Percentiles rank a stretch among this genome's conserved stretches.
phyloP scores from a whole-genome alignment of 2,888 invertebrate genomes.

The Erebia ligea region DNA sequence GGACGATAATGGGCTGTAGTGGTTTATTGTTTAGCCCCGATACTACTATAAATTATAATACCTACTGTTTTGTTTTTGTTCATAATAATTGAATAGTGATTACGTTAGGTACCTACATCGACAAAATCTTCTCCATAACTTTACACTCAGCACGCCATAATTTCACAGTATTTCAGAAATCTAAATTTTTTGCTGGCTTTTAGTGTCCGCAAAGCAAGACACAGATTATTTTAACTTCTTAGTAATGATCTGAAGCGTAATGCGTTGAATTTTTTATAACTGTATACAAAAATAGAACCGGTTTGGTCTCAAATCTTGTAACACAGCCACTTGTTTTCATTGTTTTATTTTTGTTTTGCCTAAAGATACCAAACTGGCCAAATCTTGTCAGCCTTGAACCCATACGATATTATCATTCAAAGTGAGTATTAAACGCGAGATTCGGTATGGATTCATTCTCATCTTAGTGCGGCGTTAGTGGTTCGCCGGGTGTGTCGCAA shows the following conservation, averaged over 20 bases:
- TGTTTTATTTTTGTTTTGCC: slow-evolving; percentile 44
- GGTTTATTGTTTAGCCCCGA: too few relatives aligned
- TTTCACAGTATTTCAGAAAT: not conserved
- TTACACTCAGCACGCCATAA: not conserved
- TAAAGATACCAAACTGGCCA: slow-evolving; percentile 47
- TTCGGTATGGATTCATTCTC: slow-evolving; percentile 66
- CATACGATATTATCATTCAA: slow-evolving; percentile 51
- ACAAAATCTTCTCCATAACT: not conserved
- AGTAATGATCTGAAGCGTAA: slow-evolving; percentile 10
- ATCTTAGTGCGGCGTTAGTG: slow-evolving; percentile 55
- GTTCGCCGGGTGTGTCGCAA: slow-evolving; percentile 77
- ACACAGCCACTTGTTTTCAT: slow-evolving; percentile 38
- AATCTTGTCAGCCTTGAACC: slow-evolving; percentile 73
- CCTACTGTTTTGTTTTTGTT: too few relatives aligned
- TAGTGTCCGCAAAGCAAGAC: not conserved
- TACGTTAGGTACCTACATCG: not conserved
- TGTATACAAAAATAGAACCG: slow-evolving; percentile 29
- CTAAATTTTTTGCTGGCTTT: not conserved
- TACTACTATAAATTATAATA: too few relatives aligned
- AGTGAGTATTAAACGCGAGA: slow-evolving; percentile 56
- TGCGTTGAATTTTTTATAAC: slow-evolving; percentile 18
- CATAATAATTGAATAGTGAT: not conserved
- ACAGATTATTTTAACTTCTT: not conserved
- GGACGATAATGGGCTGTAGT: too few relatives aligned
- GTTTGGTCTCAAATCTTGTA: slow-evolving; percentile 33